A percentile compares a stretch with the other conserved stretches of the same genome.
Evolutionary conservation across 1,140 invertebrate species (phyloP).

Genomic region (Cydia amplana): DNA sequence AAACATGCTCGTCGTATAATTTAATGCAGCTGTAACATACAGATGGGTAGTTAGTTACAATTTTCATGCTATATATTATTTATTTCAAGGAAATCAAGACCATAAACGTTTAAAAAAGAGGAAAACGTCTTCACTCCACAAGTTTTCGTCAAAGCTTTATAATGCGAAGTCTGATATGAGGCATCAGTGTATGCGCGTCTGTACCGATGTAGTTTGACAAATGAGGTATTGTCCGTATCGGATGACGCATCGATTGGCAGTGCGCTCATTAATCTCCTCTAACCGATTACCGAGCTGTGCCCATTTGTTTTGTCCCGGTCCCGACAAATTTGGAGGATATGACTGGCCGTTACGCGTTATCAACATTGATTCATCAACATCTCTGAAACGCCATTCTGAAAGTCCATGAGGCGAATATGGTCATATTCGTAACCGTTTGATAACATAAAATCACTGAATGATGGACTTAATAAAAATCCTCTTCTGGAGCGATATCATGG

Average conservation of each 20-base stretch:
- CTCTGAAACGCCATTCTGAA: no score
- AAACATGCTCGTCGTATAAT: no score
- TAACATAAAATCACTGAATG: no score
- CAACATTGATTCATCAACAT: no score
- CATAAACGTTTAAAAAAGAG: no score
- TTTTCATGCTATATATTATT: no score
- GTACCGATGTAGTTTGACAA: conserved; percentile 24
- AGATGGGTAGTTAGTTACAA: no score
- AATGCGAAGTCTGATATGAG: not conserved
- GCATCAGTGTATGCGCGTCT: not conserved
- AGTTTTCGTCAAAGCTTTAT: not conserved
- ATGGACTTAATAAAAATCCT: no score
- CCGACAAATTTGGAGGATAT: not conserved
- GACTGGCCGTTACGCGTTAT: not conserved
- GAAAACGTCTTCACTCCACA: no score
- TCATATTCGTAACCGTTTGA: not conserved
- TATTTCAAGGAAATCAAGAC: no score
- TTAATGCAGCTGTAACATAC: no score
- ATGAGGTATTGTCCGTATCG: conserved; percentile 32
- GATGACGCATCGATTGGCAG: not conserved
- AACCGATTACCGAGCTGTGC: conserved; percentile 14
- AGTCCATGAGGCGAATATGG: no score
- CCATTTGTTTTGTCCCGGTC: conserved; percentile 8
- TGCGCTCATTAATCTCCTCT: conserved; percentile 25
- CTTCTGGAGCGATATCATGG: not conserved